These are phyloP conservation scores for Horisme vitalbata DNA, from an alignment of 2,888 invertebrate genomes.

Conservation along the genomic window DNA sequence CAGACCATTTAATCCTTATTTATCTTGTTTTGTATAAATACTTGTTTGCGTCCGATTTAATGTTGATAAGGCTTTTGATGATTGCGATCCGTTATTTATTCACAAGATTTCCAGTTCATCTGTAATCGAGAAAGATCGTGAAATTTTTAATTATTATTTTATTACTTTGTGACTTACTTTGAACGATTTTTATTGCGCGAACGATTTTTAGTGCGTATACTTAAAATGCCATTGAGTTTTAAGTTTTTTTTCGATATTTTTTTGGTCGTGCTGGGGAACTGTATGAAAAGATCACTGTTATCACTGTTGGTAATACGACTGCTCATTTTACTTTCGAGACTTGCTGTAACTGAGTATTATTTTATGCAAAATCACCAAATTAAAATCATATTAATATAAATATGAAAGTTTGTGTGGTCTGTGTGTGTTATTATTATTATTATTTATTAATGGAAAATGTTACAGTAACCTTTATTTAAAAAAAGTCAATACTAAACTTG, in stretches of 20 bases:
- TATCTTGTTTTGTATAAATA: slow-evolving; percentile 33
- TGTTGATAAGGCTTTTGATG: slow-evolving; percentile 44
- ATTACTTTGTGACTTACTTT: not conserved
- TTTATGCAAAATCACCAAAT: too few species aligned
- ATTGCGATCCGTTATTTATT: slow-evolving; percentile 46
- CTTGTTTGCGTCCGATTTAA: slow-evolving; percentile 44
- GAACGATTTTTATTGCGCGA: not conserved
- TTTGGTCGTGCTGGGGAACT: not conserved
- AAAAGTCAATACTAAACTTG: too few species aligned
- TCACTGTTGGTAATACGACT: too few species aligned
- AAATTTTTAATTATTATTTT: slow-evolving; percentile 1
- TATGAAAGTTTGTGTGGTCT: too few species aligned
- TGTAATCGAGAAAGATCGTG: slow-evolving; percentile 1
- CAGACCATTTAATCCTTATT: slow-evolving; percentile 44
- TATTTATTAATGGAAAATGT: too few species aligned
- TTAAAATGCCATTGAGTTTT: not conserved
- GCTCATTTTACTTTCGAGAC: too few species aligned
- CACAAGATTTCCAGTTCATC: slow-evolving; percentile 13
- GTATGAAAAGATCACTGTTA: too few species aligned
- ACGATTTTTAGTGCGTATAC: not conserved
- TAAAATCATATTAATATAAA: too few species aligned
- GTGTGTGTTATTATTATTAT: too few species aligned
- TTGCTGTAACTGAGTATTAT: too few species aligned
- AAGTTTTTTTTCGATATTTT: not conserved
- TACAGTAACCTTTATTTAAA: too few species aligned